Evolutionary conservation across 1,140 invertebrate genomes (phyloP).

Genomic region (Drosophila ananassae): DNA sequence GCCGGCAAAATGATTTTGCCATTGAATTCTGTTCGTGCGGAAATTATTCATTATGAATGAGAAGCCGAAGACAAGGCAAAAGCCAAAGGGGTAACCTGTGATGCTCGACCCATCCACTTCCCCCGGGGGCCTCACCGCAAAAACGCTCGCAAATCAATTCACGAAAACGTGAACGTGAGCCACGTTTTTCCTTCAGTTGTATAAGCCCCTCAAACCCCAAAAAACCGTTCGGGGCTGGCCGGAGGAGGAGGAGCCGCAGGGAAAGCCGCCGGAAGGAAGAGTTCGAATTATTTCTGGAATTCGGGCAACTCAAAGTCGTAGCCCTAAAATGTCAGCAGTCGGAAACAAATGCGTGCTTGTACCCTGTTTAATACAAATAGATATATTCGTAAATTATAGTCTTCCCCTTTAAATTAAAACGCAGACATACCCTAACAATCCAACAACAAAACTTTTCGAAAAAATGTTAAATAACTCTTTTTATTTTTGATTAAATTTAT

Average conservation of each 20-base stretch:
- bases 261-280: constrained; percentile 26
- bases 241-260: neutral
- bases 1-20: constrained; percentile 65
- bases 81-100: constrained; percentile 31
- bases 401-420: neutral
- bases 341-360: constrained; percentile 62
- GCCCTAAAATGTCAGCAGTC: constrained; percentile 33
- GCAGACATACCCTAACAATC: neutral
- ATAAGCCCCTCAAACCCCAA: constrained; percentile 44
- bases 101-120: neutral
- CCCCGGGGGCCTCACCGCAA: constrained; percentile 9
- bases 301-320: constrained; percentile 58
- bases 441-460: too few relatives aligned
- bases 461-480: too few relatives aligned
- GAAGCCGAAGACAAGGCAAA: constrained; percentile 38
- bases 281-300: constrained; percentile 71
- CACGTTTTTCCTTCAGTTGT: constrained; percentile 53
- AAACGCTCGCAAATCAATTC: constrained; percentile 72
- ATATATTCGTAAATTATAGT: constrained; percentile 18
- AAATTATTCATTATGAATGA: constrained; percentile 78
- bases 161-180: constrained; percentile 67
- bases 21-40: constrained; percentile 76
- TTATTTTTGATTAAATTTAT: too few relatives aligned
- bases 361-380: constrained; percentile 67
- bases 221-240: neutral